phyloP scores from a whole-genome alignment of 2,888 invertebrate species.

The Strigamia crassipes region DNA sequence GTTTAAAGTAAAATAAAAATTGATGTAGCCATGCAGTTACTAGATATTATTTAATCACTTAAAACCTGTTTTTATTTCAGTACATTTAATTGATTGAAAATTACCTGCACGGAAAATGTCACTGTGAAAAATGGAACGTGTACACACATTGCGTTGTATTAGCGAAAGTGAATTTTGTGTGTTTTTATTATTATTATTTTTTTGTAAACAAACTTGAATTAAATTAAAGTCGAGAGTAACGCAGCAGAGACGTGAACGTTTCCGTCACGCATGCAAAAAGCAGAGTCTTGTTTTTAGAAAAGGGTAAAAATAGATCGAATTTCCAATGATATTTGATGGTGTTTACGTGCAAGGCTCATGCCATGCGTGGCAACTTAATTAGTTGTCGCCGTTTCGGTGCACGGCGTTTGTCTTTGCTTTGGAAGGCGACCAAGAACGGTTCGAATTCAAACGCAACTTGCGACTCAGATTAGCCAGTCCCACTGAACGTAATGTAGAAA shows the following conservation, averaged over 20 bases:
- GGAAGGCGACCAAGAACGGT: neutral
- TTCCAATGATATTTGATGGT: conserved; percentile 24
- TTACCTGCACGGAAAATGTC: neutral
- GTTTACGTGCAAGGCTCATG: conserved; percentile 34
- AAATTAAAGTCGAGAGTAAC: too few relatives aligned
- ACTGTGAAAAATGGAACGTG: neutral
- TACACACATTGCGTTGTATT: too few relatives aligned
- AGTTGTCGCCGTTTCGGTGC: conserved; percentile 1
- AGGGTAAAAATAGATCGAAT: conserved; percentile 19
- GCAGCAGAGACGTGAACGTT: too few relatives aligned
- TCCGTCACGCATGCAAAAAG: neutral
- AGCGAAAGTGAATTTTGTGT: too few relatives aligned
- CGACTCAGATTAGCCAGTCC: neutral
- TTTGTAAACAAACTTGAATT: too few relatives aligned
- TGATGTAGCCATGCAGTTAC: too few relatives aligned
- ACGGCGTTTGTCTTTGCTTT: conserved; percentile 15
- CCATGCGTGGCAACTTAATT: conserved; percentile 27
- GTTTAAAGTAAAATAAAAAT: neutral
- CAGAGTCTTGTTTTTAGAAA: neutral
- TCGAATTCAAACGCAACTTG: conserved; percentile 5
- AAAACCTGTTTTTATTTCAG: neutral
- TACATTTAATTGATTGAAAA: conserved; percentile 1
- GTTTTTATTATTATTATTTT: too few relatives aligned
- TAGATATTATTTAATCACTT: neutral
- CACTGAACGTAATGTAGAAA: too few relatives aligned